Conservation (phyloP, 2,113 vertebrate genomes). For the Xiphophorus couchianus region DNA sequence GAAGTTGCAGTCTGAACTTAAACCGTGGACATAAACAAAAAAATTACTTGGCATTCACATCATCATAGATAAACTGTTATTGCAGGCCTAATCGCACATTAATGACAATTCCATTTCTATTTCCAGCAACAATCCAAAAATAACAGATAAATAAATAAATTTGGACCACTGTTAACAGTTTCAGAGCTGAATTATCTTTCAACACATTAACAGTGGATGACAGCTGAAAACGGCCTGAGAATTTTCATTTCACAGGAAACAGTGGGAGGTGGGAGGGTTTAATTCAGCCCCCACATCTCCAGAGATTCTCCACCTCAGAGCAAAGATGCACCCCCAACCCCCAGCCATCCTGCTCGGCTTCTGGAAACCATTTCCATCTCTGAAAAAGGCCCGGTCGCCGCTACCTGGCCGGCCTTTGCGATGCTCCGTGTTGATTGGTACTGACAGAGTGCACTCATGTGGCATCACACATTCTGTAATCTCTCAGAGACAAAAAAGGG, state of each 20-base stretch:
- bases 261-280: slow-evolving; percentile 58
- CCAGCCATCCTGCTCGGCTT: slow-evolving; percentile 14
- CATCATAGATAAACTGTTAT: neutral
- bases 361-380: slow-evolving; percentile 53
- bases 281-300: slow-evolving; percentile 37
- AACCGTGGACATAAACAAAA: neutral
- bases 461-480: slow-evolving; percentile 9
- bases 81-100: neutral
- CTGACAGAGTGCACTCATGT: slow-evolving; percentile 28
- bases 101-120: neutral
- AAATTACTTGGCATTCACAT: neutral
- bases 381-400: slow-evolving; percentile 12
- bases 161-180: neutral
- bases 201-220: slow-evolving; percentile 17
- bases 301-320: slow-evolving; percentile 53
- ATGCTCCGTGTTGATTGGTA: slow-evolving; percentile 27
- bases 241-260: slow-evolving; percentile 59
- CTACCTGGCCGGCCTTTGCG: slow-evolving; percentile 5
- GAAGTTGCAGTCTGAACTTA: neutral
- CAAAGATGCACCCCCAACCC: slow-evolving; percentile 27
- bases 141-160: neutral
- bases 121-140: neutral
- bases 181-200: slow-evolving; percentile 15
- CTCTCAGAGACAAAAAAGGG: neutral
- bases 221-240: slow-evolving; percentile 33